Evolutionary conservation across 2,888 invertebrate species (phyloP), one percentile per base, ranked within the genome.

Genomic region (Noctua comes): DNA sequence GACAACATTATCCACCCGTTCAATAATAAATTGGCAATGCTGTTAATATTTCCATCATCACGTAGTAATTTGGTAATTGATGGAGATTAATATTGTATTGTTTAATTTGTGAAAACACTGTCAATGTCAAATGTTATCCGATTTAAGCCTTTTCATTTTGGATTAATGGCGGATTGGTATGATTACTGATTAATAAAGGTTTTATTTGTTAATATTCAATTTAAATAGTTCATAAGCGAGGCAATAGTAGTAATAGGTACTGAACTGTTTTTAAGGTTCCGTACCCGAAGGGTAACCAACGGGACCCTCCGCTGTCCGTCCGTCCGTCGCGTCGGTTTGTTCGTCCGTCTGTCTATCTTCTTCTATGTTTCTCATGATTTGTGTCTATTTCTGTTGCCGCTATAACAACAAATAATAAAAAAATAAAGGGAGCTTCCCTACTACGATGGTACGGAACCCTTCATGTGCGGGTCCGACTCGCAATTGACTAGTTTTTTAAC

Each of bases 91-190:
- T 62, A 65, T 43, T 72, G 64, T 57, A 79, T 46, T 65, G 71
- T 80, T 72, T 68, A 57, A 82, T 76, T 65, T 73, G 57, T 76
- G 76, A 73, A 83, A 72, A 62, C 51, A 77, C 64, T 84, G 76
- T 76, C 74, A 82, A 78, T 79, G 78, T 79, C 83, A 86, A 77
- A 82, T 77, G 66, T 77, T 76, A 68, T 64, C 11, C 59, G 43
- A 21, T 21, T 59, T 76, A 64, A 74, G 54, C 68, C 57, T 76
- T 69, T 83, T 72, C 59, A 85, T 54, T 69, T 75, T 46, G 65
- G 48, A 72, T 79, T 79, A 69, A 71, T 83, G 59, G 43, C 27
- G 68, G 40, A 59, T 84, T 59, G 8, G 8, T 21, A 54, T 69
- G 21, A 48, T 43, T 64, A 18, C 7, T 21, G 59, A 68, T 64